These are phyloP conservation scores for Misgurnus anguillicaudatus DNA, from an alignment of 2,113 vertebrate species.

Conservation along the genomic window DNA sequence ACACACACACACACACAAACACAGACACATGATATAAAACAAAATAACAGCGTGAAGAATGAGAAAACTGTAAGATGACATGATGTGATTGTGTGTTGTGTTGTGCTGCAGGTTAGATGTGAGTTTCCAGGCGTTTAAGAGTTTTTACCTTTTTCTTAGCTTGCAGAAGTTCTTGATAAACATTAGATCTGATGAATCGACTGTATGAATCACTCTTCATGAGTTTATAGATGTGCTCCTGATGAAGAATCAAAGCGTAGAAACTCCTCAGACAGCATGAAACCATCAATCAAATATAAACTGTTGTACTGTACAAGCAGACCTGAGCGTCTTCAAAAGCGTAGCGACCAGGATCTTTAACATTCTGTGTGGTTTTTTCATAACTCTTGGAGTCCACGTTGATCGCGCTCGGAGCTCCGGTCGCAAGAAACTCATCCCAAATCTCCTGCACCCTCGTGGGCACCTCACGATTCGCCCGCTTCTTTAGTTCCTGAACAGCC, in stretches of 20 bases:
- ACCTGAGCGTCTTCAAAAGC: slow-evolving; percentile 96
- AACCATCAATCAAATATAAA: neutral
- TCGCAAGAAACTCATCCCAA: slow-evolving; percentile 95
- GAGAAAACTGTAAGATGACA: no score
- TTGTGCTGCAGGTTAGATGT: slow-evolving; percentile 26
- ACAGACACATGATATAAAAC: no score
- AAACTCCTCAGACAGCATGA: no score
- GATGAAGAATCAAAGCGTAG: slow-evolving; percentile 40
- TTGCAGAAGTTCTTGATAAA: slow-evolving; percentile 98
- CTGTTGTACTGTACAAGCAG: neutral
- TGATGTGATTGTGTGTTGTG: neutral
- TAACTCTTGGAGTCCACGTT: slow-evolving; percentile 98
- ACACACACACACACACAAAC: no score
- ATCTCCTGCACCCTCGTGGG: slow-evolving; percentile 92
- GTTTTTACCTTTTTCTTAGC: slow-evolving; percentile 94
- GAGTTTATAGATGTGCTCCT: slow-evolving; percentile 99
- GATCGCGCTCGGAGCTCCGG: slow-evolving; percentile 93
- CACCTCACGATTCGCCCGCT: slow-evolving; percentile 89
- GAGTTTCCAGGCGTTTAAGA: slow-evolving; percentile 34
- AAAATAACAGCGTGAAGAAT: no score
- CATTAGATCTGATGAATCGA: slow-evolving; percentile 98
- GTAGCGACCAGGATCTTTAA: slow-evolving; percentile 92
- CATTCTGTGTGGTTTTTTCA: slow-evolving; percentile 93
- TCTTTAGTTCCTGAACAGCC: slow-evolving; percentile 94
- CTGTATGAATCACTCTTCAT: slow-evolving; percentile 99